Evolutionary conservation across 2,797 vertebrate genomes (phyloP), one percentile per base, ranked within the genome.

Genomic region (Enteromius argenteus): DNA sequence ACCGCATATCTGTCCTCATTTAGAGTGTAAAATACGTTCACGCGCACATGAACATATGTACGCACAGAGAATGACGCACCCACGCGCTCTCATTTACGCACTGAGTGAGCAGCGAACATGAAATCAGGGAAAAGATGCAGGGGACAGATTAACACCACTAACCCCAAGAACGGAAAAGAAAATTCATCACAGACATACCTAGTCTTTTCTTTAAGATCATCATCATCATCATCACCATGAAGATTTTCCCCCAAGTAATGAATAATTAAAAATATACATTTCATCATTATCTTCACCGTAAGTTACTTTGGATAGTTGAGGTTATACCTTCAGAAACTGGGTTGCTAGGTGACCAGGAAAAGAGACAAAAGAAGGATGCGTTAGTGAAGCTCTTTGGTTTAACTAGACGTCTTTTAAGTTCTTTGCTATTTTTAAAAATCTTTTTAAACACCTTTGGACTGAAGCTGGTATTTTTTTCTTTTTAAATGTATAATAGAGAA

Each of bases 231-330:
- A 83, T 91, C 89, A 69, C 67, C 83, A 79, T 83, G 21, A 64
- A 89, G 88, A 78, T 90, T 81, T 93, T 88, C 92, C 93, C 89
- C 84, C 80, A 85, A 94, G 95, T 93, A 95, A 96, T 95, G 96
- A 95, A 95, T 95, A 95, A 93, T 96, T 95, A 96, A 97, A 96
- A 97, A 97, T 96, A 97, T 96, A 96, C 95, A 96, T 94, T 95
- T 96, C 93, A 91, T 93, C 88, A 85, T 87, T 72, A 85, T 88
- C 78, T 83, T 86, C 81, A 89, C 91, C 53, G 90, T 91, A 95
- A 94, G 92, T 95, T 92, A 94, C 94, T 96, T 96, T 96, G 95
- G 95, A 95, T 95, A 95, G 94, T 93, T 95, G 95, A 97, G 95
- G 95, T 95, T 93, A 94, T 92, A 86, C 92, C 94, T 95, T 93